Conservation (phyloP, 2,888 invertebrate genomes). For the Rhingia campestris region DNA sequence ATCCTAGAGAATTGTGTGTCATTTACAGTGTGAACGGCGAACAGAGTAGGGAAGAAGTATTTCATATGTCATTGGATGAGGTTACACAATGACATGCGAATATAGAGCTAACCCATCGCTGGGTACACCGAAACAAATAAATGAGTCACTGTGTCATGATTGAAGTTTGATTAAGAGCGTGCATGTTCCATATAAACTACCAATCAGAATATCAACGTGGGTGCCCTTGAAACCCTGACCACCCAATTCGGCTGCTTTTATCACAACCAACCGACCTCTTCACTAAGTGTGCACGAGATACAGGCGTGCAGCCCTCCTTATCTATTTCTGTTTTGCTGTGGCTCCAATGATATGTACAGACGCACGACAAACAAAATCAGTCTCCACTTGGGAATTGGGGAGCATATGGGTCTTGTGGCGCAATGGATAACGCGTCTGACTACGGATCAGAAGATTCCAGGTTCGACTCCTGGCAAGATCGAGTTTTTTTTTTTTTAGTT, state of each 20-base stretch:
- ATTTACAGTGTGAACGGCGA: constrained; percentile 44
- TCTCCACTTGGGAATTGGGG: too few relatives aligned
- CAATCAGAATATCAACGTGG: too few relatives aligned
- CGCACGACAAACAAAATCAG: too few relatives aligned
- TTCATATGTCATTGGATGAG: constrained; percentile 34
- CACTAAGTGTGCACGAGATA: too few relatives aligned
- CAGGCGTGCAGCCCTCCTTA: too few relatives aligned
- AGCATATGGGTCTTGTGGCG: constrained; percentile 65
- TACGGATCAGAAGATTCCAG: constrained; percentile 75
- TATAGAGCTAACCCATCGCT: neutral
- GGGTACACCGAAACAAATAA: constrained; percentile 21
- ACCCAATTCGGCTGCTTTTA: too few relatives aligned
- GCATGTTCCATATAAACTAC: too few relatives aligned
- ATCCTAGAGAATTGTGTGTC: constrained; percentile 34
- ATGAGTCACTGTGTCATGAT: neutral
- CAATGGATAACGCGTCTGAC: constrained; percentile 75
- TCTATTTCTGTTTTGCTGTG: too few relatives aligned
- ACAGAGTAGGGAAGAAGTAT: constrained; percentile 25
- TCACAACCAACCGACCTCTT: too few relatives aligned
- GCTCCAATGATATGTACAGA: too few relatives aligned
- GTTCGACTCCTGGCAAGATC: constrained; percentile 75
- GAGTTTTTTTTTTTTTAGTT: constrained; percentile 2
- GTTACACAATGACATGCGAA: constrained; percentile 14
- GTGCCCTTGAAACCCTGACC: too few relatives aligned
- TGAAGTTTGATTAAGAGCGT: too few relatives aligned